These are phyloP conservation scores for Tetramorium alpestre DNA, from an alignment of 1,140 invertebrate species.

Conservation along the genomic window DNA sequence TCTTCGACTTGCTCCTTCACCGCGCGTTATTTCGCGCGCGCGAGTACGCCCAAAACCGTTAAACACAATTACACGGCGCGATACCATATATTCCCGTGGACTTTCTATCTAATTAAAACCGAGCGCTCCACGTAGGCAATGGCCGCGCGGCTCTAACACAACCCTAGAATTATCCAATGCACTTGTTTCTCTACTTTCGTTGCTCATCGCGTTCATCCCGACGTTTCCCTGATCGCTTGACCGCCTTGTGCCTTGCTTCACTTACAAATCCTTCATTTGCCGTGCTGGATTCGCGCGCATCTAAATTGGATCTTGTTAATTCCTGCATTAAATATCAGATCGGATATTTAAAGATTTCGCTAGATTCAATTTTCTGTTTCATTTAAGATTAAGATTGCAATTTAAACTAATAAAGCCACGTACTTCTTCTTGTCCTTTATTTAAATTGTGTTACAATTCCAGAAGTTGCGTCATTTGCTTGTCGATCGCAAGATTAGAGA, in stretches of 20 bases:
- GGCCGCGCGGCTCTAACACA: not conserved
- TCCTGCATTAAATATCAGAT: not conserved
- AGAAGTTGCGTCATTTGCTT: conserved; percentile 22
- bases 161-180: conserved; percentile 42
- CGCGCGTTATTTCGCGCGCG: not conserved
- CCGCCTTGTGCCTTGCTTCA: not conserved
- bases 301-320: conserved; percentile 36
- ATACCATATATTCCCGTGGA: conserved; percentile 24
- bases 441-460: not conserved
- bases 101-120: conserved; percentile 52
- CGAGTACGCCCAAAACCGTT: conserved; percentile 36
- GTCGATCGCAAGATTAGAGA: conserved; percentile 35
- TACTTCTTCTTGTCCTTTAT: not conserved
- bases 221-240: not conserved
- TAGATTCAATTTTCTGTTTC: not conserved
- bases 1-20: conserved; percentile 5
- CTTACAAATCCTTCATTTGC: not conserved
- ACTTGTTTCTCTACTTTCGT: conserved; percentile 46
- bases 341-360: not conserved
- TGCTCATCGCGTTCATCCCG: conserved; percentile 2
- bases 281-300: not conserved
- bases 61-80: conserved; percentile 25
- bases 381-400: not conserved
- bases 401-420: not conserved
- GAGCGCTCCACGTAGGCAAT: not conserved